A percentile compares a stretch with the other conserved stretches of the same genome.
phyloP scores from a whole-genome alignment of 2,797 vertebrate genomes.

The Sebastes alutus region DNA sequence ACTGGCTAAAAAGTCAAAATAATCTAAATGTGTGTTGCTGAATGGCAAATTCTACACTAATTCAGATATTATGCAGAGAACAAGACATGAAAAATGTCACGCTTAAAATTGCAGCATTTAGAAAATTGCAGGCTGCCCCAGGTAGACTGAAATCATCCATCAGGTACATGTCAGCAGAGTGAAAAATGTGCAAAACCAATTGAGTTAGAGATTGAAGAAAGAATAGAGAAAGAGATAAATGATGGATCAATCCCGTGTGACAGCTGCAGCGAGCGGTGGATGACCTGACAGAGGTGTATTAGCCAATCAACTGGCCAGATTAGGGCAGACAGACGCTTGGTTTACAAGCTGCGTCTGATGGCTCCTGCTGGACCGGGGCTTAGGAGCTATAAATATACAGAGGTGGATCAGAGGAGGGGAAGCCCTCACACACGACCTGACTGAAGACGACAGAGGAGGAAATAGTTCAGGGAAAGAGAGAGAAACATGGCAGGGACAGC shows the following conservation, averaged over 20 bases:
- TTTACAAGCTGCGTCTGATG: conserved; percentile 38
- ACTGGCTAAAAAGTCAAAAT: neutral
- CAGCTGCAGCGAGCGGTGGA: conserved; percentile 12
- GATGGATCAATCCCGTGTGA: conserved; percentile 10
- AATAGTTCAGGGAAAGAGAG: neutral
- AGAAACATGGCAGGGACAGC: neutral
- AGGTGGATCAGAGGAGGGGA: conserved; percentile 49
- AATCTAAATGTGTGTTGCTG: neutral
- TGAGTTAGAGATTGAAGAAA: neutral
- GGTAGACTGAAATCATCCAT: conserved; percentile 19
- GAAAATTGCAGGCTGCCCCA: neutral
- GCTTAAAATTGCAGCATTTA: conserved; percentile 10
- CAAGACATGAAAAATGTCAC: conserved; percentile 2
- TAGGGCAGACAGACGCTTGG: conserved; percentile 42
- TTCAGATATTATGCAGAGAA: neutral
- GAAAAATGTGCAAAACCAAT: conserved; percentile 1
- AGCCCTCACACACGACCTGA: conserved; percentile 44
- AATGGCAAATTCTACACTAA: neutral
- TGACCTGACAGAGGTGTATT: conserved; percentile 31
- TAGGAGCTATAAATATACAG: conserved; percentile 62
- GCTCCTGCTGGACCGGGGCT: conserved; percentile 41
- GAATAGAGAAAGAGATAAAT: neutral
- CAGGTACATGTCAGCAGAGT: conserved; percentile 17
- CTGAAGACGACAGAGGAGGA: conserved; percentile 31
- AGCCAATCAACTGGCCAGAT: conserved; percentile 62